Base-by-base conservation (phyloP, 2,797 vertebrate species). In the Oreonectes daqikongensis region DNA sequence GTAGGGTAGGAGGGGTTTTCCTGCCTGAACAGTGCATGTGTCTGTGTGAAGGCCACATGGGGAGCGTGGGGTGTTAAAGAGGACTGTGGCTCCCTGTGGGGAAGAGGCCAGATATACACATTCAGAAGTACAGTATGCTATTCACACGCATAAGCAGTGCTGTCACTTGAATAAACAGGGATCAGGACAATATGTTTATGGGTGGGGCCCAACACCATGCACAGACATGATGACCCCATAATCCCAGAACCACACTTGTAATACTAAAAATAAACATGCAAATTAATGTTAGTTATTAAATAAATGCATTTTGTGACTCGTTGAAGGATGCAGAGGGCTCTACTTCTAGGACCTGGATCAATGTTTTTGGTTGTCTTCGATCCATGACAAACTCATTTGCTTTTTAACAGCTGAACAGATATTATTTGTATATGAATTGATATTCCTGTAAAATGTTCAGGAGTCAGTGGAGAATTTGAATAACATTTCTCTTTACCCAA, bases 1-100 rank as follows among this genome's bases (percentile, higher is more conserved):
- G 46, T 20, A 69, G 10, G 32, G 46, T 40, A 10, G 44, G 11
- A 46, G 32, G 4, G 60, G 24, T 74, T 48, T 75, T 68, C 53
- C 63, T 10, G 22, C 59, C 52, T 3, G 20, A 87, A 85, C 84
- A 84, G 89, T 88, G 82, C 82, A 79, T 74, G 50, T 44, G 57
- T 72, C 50, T 60, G 66, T 66, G 72, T 26, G 82, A 20, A 46
- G 75, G 82, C 87, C 88, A 90, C 81, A 84, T 84, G 44, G n/a
- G 46, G 74, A 82, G 81, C 85, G 87, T 85, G 40, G 24, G 18
- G 57, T 72, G 75, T 79, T 75, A 72, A 76, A 80, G 72, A 77
- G 38, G 69, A 71, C 44, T 46, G 63, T 60, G 71, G 60, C 35
- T 75, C n/a, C 63, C 50, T 57, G 1, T 60, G 26, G 76, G 61